These are phyloP conservation scores for Puntigrus tetrazona DNA, from an alignment of 2,113 vertebrate genomes.

Conservation along the genomic window DNA sequence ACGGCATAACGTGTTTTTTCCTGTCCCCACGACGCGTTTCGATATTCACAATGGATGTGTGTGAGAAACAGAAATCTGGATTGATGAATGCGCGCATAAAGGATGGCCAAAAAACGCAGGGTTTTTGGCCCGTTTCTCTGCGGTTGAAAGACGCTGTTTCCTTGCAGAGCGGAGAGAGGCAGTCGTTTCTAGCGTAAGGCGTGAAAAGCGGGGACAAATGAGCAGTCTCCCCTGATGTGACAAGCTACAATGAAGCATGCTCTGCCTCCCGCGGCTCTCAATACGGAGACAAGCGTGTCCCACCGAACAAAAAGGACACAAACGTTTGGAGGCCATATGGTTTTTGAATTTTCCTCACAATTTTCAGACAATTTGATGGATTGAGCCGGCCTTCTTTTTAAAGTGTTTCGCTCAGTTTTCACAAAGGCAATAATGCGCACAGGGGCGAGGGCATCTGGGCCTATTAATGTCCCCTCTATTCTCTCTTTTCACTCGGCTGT, in stretches of 20 bases:
- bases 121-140: constrained; percentile 78
- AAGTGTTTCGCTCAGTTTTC: constrained; percentile 78
- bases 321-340: constrained; percentile 95
- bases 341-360: constrained; percentile 93
- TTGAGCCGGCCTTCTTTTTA: constrained; percentile 85
- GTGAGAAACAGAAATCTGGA: constrained; percentile 91
- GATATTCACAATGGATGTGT: constrained; percentile 83
- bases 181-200: constrained; percentile 89
- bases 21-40: constrained; percentile 69
- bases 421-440: constrained; percentile 84
- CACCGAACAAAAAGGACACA: constrained; percentile 82
- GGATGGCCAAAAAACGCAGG: constrained; percentile 54
- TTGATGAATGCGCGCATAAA: constrained; percentile 60
- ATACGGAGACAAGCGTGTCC: constrained; percentile 85
- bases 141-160: constrained; percentile 83
- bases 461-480: constrained; percentile 73
- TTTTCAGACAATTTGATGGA: constrained; percentile 97
- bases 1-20: constrained; percentile 71
- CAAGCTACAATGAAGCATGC: constrained; percentile 87
- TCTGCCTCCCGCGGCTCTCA: constrained; percentile 86
- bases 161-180: constrained; percentile 82
- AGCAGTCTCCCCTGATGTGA: constrained; percentile 87
- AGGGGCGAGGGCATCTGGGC: constrained; percentile 84
- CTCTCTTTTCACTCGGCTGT: constrained; percentile 77
- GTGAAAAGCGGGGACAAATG: constrained; percentile 94